A percentile compares a stretch with the other conserved stretches of the same genome.
Evolutionary conservation across 2,888 invertebrate genomes (phyloP).

Genomic region (Phyto melanocephala): DNA sequence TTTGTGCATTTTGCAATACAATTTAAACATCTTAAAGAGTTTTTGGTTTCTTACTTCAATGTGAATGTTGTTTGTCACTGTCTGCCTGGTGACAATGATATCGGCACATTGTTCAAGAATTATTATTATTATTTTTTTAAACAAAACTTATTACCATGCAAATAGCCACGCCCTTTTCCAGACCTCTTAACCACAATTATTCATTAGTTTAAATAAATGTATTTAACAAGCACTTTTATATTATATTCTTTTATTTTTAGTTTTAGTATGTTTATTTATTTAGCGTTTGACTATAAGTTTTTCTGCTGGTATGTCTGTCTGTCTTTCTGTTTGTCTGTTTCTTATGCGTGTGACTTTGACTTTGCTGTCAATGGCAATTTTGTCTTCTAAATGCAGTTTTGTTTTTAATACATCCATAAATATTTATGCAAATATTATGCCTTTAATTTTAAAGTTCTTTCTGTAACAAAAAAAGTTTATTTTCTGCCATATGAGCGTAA

Average conservation of each 20-base stretch:
- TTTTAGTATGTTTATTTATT: slow-evolving; percentile 8
- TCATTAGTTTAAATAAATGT: slow-evolving; percentile 53
- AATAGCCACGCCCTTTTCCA: slow-evolving; percentile 59
- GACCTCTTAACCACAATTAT: slow-evolving; percentile 61
- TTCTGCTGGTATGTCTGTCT: background rate
- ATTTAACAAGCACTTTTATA: slow-evolving; percentile 37
- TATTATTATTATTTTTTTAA: background rate
- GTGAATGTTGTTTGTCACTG: slow-evolving; percentile 29
- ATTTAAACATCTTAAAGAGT: slow-evolving; percentile 23
- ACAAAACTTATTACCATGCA: slow-evolving; percentile 54
- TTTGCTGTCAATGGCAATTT: slow-evolving; percentile 56
- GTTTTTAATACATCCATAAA: background rate
- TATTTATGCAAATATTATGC: slow-evolving; percentile 61
- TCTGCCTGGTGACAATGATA: slow-evolving; percentile 40
- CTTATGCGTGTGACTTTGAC: slow-evolving; percentile 61
- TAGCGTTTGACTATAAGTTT: background rate
- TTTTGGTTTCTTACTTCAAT: slow-evolving; percentile 13
- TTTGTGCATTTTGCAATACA: slow-evolving; percentile 43
- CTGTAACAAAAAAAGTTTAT: background rate
- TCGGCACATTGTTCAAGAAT: background rate
- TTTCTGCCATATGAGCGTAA: background rate
- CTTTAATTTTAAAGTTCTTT: slow-evolving; percentile 41
- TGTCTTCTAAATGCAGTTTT: slow-evolving; percentile 25
- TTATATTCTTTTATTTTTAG: background rate
- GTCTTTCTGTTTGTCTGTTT: slow-evolving; percentile 3